Evolutionary conservation across 1,140 invertebrate species (phyloP), one percentile per base, ranked within the genome.

Genomic region (Vanessa tameamea): DNA sequence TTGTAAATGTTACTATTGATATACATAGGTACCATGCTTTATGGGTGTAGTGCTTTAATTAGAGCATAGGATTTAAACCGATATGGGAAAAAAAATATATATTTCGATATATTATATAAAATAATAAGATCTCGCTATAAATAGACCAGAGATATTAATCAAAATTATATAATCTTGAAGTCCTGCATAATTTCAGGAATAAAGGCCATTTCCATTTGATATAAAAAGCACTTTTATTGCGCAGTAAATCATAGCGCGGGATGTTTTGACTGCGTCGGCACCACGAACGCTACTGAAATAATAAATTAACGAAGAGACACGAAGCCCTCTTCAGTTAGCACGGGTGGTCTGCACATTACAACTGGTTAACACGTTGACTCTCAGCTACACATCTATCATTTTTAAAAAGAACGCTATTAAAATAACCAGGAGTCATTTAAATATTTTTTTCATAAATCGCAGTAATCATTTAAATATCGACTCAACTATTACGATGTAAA

Each of bases 131-230:
- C 20, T 12, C 12, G 13, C 11, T 51, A 14, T 7, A 65, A 26
- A 50, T 65, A 26, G 7, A 50, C 4, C 47, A 43, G 12, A 65
- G 11, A 50, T 3, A 37, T 61, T 14, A 65, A 64, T 64, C 63
- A 64, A 64, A 64, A 64, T 81, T 85, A 82, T 85, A 83, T 73
- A 82, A 85, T 87, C 80, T 65, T 69, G 76, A 78, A 79, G 82
- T 79, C 82, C 88, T 89, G 89, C 75, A 82, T 84, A 87, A 85
- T 88, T 73, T 90, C 85, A 87, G 73, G 77, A 78, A 87, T 88
- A 87, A 87, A 89, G 87, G 83, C 85, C 87, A 90, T 89, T 87
- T 90, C 85, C 85, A 90, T 82, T 87, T 84, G 84, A 90, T 90
- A 89, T 92, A 91, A 91, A 92, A 85, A 83, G 73, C 82, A 82